These are phyloP conservation scores for Hippopotamyrus pictus DNA, from an alignment of 2,797 vertebrate species.

Conservation along the genomic window DNA sequence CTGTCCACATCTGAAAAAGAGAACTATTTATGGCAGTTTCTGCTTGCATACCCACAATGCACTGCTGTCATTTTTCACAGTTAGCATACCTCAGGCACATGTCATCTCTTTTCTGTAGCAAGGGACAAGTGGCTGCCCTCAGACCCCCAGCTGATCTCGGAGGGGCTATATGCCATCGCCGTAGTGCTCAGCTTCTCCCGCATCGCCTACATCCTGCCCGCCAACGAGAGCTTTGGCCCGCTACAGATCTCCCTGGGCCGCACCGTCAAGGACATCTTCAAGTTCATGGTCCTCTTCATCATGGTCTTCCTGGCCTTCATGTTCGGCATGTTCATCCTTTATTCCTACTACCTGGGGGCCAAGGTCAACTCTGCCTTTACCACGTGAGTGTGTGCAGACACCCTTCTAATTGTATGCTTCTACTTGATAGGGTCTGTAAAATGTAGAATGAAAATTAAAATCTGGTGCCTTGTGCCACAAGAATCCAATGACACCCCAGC, in stretches of 20 bases:
- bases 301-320: constrained; percentile 88
- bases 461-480: neutral
- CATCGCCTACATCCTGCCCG: constrained; percentile 80
- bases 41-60: neutral
- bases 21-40: neutral
- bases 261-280: constrained; percentile 84
- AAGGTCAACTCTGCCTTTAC: constrained; percentile 82
- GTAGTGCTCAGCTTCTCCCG: constrained; percentile 82
- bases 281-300: constrained; percentile 86
- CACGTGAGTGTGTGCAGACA: constrained; percentile 66
- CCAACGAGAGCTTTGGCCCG: constrained; percentile 81
- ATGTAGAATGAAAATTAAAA: neutral
- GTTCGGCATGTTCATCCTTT: constrained; percentile 87
- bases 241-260: constrained; percentile 82
- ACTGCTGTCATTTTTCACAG: neutral
- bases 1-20: neutral
- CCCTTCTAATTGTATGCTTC: neutral
- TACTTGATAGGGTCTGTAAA: neutral
- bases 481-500: neutral
- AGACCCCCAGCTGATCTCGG: constrained; percentile 83
- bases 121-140: constrained; percentile 85
- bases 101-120: constrained; percentile 53
- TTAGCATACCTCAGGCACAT: neutral
- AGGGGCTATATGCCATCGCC: constrained; percentile 80
- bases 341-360: constrained; percentile 82